Base-by-base conservation (phyloP, 2,888 invertebrate species). In the Aromia moschata region DNA sequence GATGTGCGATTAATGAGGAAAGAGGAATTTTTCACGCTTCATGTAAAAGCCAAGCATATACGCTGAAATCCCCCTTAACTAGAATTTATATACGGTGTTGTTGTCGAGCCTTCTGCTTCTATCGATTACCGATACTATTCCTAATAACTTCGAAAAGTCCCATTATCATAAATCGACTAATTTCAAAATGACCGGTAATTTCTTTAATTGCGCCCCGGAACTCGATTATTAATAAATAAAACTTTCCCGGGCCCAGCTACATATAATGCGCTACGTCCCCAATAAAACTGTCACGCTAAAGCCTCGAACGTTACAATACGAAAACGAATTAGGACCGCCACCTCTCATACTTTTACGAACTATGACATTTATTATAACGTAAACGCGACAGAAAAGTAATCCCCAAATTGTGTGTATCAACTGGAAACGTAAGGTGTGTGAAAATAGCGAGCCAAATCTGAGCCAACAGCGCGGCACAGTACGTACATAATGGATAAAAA, bases 361-460 rank as follows among this genome's bases (percentile, higher is more conserved):
- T 47, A 37, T 54, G 58, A 58, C 58, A 54, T 58, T 54, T 58
- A 58, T 58, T 58, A 43, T 25, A 37, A 20, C 47, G 30, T 12
- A 44, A 30, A 56, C 43, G 45, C 51, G 53, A 49, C 54, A 37
- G 53, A 31, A 58, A 47, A 53, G 49, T 47, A 36, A 53, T 53
- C 47, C 58, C 9, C 36, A 38, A 53, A 58, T 53, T 53, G 53
- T 46, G n/a, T n/a, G 57, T 51, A 51, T 53, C 58, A 53, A 18
- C 58, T 43, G 58, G 43, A 18, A 43, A 43, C 38, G 25, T 49
- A 37, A 18, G 38, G 14, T 15, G 15, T 14, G 25, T 38, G 38
- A 9, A 31, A 49, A 37, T 37, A 38, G n/a, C n/a, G n/a, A n/a
- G n/a, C n/a, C n/a, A n/a, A n/a, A n/a, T n/a, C n/a, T n/a, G n/a